These are phyloP conservation scores for Diabrotica virgifera DNA, from an alignment of 1,140 invertebrate species.

Conservation along the genomic window DNA sequence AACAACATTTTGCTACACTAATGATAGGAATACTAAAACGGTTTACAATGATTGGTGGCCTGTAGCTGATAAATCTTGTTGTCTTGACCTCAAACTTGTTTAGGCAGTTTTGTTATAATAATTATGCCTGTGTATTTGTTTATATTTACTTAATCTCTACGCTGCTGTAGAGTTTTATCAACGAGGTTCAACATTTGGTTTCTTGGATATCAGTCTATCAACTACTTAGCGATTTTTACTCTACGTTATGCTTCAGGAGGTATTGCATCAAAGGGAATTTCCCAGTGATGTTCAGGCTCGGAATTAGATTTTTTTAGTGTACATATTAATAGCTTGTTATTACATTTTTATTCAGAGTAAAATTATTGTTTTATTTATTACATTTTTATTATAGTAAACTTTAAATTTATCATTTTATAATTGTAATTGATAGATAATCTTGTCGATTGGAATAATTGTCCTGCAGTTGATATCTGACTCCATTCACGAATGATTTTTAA, in stretches of 20 bases:
- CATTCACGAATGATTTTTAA: too few relatives aligned
- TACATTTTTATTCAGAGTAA: too few relatives aligned
- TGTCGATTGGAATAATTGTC: too few relatives aligned
- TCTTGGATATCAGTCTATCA: background rate
- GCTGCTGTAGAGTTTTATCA: background rate
- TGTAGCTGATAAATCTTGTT: background rate
- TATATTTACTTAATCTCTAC: background rate
- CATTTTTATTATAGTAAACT: too few relatives aligned
- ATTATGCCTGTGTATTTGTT: background rate
- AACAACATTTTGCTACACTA: background rate
- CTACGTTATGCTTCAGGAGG: background rate
- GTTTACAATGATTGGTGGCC: background rate
- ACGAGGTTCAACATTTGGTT: background rate
- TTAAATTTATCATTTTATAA: too few relatives aligned
- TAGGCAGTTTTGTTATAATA: background rate
- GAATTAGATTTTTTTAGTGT: too few relatives aligned
- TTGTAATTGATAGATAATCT: too few relatives aligned
- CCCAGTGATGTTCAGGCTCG: background rate
- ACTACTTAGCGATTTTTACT: background rate
- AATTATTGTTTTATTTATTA: too few relatives aligned
- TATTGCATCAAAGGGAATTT: background rate
- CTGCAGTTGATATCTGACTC: too few relatives aligned
- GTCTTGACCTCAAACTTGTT: background rate
- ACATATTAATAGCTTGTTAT: too few relatives aligned
- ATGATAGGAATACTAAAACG: background rate